phyloP scores from a whole-genome alignment of 1,140 invertebrate genomes.

The Episyrphus balteatus region DNA sequence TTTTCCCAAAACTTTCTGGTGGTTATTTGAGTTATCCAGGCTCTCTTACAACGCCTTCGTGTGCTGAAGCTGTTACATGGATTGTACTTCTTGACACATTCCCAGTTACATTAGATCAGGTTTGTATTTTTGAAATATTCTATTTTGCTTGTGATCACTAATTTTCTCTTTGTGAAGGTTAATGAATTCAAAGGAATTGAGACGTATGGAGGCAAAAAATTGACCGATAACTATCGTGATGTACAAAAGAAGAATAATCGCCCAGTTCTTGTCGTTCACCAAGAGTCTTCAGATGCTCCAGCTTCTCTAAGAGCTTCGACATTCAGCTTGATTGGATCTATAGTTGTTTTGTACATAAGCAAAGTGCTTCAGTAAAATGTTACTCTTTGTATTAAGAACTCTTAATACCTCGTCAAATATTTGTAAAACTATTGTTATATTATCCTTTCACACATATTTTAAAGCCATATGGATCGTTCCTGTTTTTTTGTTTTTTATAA shows the following conservation, averaged over 20 bases:
- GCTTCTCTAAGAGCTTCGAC: neutral
- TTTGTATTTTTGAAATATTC: slow-evolving; percentile 18
- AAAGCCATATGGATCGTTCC: neutral
- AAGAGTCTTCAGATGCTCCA: neutral
- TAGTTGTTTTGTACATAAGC: too few relatives aligned
- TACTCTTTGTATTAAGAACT: too few relatives aligned
- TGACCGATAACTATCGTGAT: slow-evolving; percentile 38
- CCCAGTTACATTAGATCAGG: slow-evolving; percentile 47
- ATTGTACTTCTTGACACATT: slow-evolving; percentile 51
- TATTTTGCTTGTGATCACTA: too few relatives aligned
- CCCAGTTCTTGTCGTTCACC: slow-evolving; percentile 21
- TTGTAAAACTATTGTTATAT: too few relatives aligned
- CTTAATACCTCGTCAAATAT: too few relatives aligned
- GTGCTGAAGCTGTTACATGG: slow-evolving; percentile 62
- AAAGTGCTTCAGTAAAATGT: too few relatives aligned
- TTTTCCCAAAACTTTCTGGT: slow-evolving; percentile 43
- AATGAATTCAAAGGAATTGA: slow-evolving; percentile 36
- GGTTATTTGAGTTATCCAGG: slow-evolving; percentile 58
- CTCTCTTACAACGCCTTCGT: slow-evolving; percentile 64
- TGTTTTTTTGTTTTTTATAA: too few relatives aligned
- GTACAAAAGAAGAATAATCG: slow-evolving; percentile 36
- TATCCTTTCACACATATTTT: neutral
- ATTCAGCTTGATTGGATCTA: neutral
- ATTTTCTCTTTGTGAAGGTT: slow-evolving; percentile 20
- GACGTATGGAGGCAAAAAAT: slow-evolving; percentile 23